A percentile compares a stretch with the other conserved stretches of the same genome.
phyloP scores from a whole-genome alignment of 2,797 vertebrate genomes.

The Cheirogaleus major region DNA sequence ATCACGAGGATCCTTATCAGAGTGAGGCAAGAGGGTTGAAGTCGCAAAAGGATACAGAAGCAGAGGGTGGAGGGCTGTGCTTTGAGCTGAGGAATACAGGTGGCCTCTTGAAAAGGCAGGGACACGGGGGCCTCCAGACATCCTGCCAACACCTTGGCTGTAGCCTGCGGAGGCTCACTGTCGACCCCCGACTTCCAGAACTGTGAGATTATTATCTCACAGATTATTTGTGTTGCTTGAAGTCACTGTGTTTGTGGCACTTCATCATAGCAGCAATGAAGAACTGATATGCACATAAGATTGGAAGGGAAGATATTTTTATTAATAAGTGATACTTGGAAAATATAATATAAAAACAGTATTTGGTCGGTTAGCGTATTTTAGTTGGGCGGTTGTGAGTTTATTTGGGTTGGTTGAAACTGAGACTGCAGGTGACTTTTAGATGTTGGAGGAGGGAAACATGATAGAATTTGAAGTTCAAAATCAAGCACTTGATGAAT shows the following conservation, averaged over 20 bases:
- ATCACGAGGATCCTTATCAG: not conserved
- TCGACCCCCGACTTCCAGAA: not conserved
- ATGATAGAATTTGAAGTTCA: not conserved
- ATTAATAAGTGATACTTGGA: not conserved
- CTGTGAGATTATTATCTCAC: not conserved
- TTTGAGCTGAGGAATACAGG: not conserved
- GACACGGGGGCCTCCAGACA: not conserved
- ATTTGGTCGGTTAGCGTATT: not conserved
- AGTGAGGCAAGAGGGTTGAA: not conserved
- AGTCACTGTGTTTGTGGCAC: not conserved
- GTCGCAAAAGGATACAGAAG: not conserved
- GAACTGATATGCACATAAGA: accelerated
- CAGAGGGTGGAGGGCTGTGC: not conserved
- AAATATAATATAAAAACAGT: not conserved
- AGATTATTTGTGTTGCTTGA: not conserved
- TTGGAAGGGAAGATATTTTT: not conserved
- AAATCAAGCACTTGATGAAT: not conserved
- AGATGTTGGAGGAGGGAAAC: not conserved
- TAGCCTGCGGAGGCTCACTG: not conserved
- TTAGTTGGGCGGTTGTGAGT: not conserved
- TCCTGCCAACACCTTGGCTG: not conserved
- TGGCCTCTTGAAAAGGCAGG: not conserved
- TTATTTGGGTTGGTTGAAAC: not conserved
- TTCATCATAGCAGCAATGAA: not conserved
- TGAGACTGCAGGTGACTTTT: not conserved